Evolutionary conservation across 2,888 invertebrate species (phyloP), one percentile per base, ranked within the genome.

Genomic region (Lagria hirta): DNA sequence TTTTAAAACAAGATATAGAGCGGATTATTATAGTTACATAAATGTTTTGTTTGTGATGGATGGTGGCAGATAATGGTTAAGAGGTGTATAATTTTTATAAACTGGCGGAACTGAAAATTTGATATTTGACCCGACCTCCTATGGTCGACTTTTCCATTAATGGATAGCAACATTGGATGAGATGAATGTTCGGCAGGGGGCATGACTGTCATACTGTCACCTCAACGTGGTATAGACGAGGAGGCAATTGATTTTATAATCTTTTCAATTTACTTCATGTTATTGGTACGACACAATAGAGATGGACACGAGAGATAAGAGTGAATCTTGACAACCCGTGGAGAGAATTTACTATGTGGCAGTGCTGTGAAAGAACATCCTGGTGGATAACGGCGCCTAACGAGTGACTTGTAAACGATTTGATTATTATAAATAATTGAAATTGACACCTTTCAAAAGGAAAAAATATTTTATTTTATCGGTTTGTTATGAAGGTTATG

Each of bases 241-340:
- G 60, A 58, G 62, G 64, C 66, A 69, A 72, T 71, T 70, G 72
- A 72, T 71, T 71, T 69, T 71, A 68, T 72, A 69, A 70, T 70
- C 70, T 70, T 69, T 71, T 72, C 73, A 72, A 72, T 72, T 71
- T 70, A 69, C 67, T 68, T 62, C 68, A 66, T 72, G 70, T 72
- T 73, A 71, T 71, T 70, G 70, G 65, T 67, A 68, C 64, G 67
- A 65, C 68, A 71, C 71, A 71, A 71, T 71, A 58, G 67, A 65
- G 71, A 72, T 72, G 68, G 69, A 72, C 71, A 71, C 45, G 64
- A 50, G 26, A 58, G 70, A 70, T 70, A 70, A 51, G 46, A 54
- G 57, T 22, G 46, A 54, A 60, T 59, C 62, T 53, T 54, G 64
- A 59, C 62, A 57, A 55, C 65, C 58, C 59, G 65, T 59, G 52